Percentiles rank a stretch among this genome's conserved stretches.
These are phyloP conservation scores for Bubo scandiacus DNA, from an alignment of 2,113 vertebrate species.

Conservation along the genomic window DNA sequence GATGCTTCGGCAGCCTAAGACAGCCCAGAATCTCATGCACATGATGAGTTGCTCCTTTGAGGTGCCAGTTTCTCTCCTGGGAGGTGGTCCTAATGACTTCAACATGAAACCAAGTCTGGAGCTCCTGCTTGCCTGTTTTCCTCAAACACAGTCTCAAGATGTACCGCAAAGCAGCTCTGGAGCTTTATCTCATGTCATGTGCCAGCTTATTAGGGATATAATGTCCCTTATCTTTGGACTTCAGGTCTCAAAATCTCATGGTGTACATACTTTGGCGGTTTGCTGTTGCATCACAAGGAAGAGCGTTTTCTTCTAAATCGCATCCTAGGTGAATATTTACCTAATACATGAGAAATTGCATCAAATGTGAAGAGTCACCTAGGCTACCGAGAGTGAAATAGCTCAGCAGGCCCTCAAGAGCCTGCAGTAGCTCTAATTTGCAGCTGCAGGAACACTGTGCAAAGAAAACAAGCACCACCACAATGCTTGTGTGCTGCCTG, in stretches of 20 bases:
- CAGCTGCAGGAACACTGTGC: background rate
- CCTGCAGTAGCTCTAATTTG: background rate
- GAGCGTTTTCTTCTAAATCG: background rate
- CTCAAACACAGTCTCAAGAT: background rate
- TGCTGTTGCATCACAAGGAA: background rate
- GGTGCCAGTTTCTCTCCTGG: background rate
- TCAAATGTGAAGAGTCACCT: background rate
- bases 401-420: background rate
- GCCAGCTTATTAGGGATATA: background rate
- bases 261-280: background rate
- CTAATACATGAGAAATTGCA: background rate
- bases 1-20: accelerated
- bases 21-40: background rate
- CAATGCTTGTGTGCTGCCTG: background rate
- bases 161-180: background rate
- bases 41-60: accelerated
- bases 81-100: background rate
- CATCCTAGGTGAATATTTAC: background rate
- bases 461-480: background rate
- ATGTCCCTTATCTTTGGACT: background rate
- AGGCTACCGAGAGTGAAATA: background rate
- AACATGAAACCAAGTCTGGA: background rate
- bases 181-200: background rate
- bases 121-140: background rate
- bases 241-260: background rate